Evolutionary conservation across 2,113 vertebrate genomes (phyloP), one percentile per base, ranked within the genome.

Genomic region (Hemibagrus wyckioides): DNA sequence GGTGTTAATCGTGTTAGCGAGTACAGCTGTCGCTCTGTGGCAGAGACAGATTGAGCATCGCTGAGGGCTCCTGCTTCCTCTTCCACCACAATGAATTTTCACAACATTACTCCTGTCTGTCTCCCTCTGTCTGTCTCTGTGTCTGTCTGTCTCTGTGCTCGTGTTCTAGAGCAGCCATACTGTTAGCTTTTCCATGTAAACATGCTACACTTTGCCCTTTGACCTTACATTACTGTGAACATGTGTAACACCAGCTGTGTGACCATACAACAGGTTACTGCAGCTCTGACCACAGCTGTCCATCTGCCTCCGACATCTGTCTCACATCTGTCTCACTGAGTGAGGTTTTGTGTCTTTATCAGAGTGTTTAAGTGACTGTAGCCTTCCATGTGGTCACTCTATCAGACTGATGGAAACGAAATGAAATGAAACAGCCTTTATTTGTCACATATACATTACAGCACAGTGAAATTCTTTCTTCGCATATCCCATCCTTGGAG

Each of bases 1-100:
- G 96, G 95, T 97, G 95, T 97, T 97, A 97, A 98, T 97, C 96
- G 95, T 97, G 96, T 97, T 97, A 97, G 96, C 96, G 94, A 63
- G 94, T 96, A 95, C 97, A 98, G 97, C 96, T 97, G 96, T 97
- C 96, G 95, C 94, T 93, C 92, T 95, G 95, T 95, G 94, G 91
- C 13, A 54, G 92, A 93, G 94, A 96, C 97, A 98, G 97, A 97
- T 97, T 97, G 96, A 92, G 94, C 94, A 97, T 96, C 88, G 97
- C 97, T 97, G 96, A 94, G 79, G 97, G 97, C 96, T 96, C 96
- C 97, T 96, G 96, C 96, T 95, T 95, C 96, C 94, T 95, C 95
- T 96, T 96, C 97, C 96, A 97, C 94, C 96, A 91, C 96, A 95
- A 95, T 96, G 95, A 95, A 95, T 96, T 96, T 96, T 92, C 95